phyloP scores from a whole-genome alignment of 2,797 vertebrate genomes.

The Gallirallus australis region DNA sequence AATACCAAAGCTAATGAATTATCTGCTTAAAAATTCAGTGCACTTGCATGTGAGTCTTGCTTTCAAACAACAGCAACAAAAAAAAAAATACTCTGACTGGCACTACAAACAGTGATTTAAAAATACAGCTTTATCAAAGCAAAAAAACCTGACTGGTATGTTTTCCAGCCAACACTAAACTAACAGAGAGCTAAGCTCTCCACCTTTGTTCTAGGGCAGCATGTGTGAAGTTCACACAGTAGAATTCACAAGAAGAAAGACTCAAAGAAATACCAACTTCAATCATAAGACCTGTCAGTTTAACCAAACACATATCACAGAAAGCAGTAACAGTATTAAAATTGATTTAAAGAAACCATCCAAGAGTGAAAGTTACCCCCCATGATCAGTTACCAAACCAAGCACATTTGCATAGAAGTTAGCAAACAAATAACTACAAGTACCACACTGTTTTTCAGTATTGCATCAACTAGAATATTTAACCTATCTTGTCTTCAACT shows the following conservation, averaged over 20 bases:
- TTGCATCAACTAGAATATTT: neutral
- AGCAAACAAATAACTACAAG: neutral
- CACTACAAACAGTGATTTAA: slow-evolving; percentile 35
- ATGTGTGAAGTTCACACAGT: slow-evolving; percentile 36
- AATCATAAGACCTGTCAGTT: neutral
- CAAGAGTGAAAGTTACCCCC: neutral
- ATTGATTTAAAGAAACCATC: neutral
- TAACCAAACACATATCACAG: neutral
- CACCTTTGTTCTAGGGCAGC: slow-evolving; percentile 50
- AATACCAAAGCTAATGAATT: neutral
- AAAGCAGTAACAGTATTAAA: neutral
- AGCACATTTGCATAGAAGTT: neutral
- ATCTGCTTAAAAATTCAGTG: neutral
- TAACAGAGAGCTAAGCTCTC: slow-evolving; percentile 23
- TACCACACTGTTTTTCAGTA: neutral
- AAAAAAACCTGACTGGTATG: neutral
- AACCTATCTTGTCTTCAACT: neutral
- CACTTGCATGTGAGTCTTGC: neutral
- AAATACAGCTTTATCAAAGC: slow-evolving; percentile 34
- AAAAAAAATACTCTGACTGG: slow-evolving; percentile 31
- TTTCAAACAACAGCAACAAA: neutral
- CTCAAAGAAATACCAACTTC: neutral
- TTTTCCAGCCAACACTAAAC: slow-evolving; percentile 15
- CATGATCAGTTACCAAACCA: neutral
- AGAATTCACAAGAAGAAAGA: slow-evolving; percentile 21